Conservation (phyloP, 2,888 invertebrate species). For the Leuctra nigra region DNA sequence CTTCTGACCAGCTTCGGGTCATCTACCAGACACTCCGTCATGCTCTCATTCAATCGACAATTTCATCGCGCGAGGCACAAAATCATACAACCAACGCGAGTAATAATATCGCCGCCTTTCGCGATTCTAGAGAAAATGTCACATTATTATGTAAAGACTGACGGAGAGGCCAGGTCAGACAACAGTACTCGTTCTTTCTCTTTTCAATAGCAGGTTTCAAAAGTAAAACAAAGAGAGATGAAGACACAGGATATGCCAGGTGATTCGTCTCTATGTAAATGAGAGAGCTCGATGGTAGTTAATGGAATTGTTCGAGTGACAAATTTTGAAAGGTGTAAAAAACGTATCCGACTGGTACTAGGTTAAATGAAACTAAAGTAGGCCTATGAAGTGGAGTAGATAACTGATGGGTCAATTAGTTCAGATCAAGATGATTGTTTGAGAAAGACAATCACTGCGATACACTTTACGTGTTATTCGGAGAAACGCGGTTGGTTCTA, state of each 20-base stretch:
- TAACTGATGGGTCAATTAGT: too few relatives aligned
- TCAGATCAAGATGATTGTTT: too few relatives aligned
- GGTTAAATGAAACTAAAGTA: too few relatives aligned
- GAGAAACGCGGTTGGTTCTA: too few relatives aligned
- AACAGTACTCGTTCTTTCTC: background rate
- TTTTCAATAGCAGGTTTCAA: background rate
- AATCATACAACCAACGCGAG: too few relatives aligned
- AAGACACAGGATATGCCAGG: background rate
- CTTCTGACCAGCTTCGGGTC: too few relatives aligned
- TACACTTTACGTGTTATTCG: too few relatives aligned
- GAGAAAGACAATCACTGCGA: too few relatives aligned
- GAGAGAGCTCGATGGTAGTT: background rate
- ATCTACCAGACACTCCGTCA: background rate
- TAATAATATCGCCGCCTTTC: too few relatives aligned
- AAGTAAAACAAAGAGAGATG: background rate
- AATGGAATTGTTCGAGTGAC: background rate
- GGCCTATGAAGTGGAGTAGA: too few relatives aligned
- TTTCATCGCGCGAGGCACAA: background rate
- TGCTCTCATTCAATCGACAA: slow-evolving; percentile 1
- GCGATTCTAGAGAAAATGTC: background rate
- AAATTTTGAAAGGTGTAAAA: background rate
- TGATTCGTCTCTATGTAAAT: slow-evolving; percentile 2
- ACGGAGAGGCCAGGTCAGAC: background rate
- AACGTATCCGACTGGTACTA: too few relatives aligned
- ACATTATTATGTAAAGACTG: background rate